Evolutionary conservation across 2,113 vertebrate genomes (phyloP).

Genomic region (Hemichromis elongatus): DNA sequence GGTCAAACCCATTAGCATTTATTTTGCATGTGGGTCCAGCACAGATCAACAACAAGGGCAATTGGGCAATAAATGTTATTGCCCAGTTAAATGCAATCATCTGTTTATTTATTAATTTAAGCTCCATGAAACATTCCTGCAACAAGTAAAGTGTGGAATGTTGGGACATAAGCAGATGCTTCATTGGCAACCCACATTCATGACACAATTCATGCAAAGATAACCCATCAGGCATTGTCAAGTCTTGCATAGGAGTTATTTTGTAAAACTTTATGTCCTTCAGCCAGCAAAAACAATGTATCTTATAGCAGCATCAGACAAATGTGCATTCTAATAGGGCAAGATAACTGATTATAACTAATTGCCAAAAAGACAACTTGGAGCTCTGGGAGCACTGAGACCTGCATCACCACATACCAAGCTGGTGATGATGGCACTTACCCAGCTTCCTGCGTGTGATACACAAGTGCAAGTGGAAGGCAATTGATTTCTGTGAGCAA

Average conservation of each 20-base stretch:
- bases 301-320: background rate
- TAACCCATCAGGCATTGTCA: background rate
- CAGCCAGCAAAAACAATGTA: background rate
- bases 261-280: background rate
- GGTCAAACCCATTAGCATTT: background rate
- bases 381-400: too few relatives aligned
- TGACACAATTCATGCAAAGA: background rate
- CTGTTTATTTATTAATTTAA: background rate
- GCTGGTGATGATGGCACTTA: too few relatives aligned
- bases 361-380: background rate
- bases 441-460: too few relatives aligned
- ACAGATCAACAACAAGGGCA: background rate
- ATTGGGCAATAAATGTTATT: too few relatives aligned
- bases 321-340: background rate
- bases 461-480: too few relatives aligned
- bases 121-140: background rate
- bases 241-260: background rate
- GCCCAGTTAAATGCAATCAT: background rate
- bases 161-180: background rate
- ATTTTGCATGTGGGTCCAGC: background rate
- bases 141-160: background rate
- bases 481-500: too few relatives aligned
- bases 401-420: too few relatives aligned
- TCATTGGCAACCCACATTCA: background rate
- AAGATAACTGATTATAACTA: background rate